Conservation (phyloP, 2,888 invertebrate genomes). For the Clostera curtula region DNA sequence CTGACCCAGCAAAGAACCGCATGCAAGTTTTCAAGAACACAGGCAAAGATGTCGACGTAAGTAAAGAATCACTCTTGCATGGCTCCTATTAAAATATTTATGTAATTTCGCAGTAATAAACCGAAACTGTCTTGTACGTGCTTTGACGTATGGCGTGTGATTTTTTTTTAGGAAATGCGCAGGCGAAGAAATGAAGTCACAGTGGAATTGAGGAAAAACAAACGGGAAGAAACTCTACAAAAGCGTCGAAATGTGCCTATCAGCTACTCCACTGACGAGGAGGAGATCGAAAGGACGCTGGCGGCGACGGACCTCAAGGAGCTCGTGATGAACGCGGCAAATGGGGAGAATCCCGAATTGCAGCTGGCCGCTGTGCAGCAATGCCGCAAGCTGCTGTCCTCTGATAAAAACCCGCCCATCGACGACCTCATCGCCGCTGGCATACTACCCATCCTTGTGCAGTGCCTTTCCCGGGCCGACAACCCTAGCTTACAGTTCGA, state of each 20-base stretch:
- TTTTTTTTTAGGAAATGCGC: slow-evolving; percentile 91
- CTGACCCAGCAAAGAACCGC: slow-evolving; percentile 86
- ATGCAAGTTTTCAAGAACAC: slow-evolving; percentile 98
- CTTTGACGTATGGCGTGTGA: slow-evolving; percentile 20
- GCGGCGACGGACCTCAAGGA: slow-evolving; percentile 84
- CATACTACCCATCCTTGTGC: slow-evolving; percentile 94
- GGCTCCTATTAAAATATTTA: slow-evolving; percentile 9
- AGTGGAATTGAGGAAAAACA: slow-evolving; percentile 97
- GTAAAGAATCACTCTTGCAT: slow-evolving; percentile 52
- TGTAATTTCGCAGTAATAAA: slow-evolving; percentile 8
- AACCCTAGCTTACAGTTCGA: slow-evolving; percentile 95
- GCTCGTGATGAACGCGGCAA: slow-evolving; percentile 90
- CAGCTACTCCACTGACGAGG: slow-evolving; percentile 87
- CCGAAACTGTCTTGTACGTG: slow-evolving; percentile 5
- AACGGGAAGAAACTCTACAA: slow-evolving; percentile 96
- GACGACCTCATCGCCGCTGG: slow-evolving; percentile 95
- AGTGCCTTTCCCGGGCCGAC: slow-evolving; percentile 90
- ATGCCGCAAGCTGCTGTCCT: slow-evolving; percentile 95
- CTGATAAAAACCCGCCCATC: slow-evolving; percentile 98
- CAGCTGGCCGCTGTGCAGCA: slow-evolving; percentile 95
- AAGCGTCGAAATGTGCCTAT: slow-evolving; percentile 97
- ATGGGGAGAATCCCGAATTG: slow-evolving; percentile 83
- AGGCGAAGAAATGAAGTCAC: slow-evolving; percentile 97
- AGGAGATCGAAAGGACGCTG: slow-evolving; percentile 81
- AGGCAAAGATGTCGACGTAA: slow-evolving; percentile 99